A percentile compares a stretch with the other conserved stretches of the same genome.
phyloP scores from a whole-genome alignment of 2,113 vertebrate species.

The Hylia prasina region DNA sequence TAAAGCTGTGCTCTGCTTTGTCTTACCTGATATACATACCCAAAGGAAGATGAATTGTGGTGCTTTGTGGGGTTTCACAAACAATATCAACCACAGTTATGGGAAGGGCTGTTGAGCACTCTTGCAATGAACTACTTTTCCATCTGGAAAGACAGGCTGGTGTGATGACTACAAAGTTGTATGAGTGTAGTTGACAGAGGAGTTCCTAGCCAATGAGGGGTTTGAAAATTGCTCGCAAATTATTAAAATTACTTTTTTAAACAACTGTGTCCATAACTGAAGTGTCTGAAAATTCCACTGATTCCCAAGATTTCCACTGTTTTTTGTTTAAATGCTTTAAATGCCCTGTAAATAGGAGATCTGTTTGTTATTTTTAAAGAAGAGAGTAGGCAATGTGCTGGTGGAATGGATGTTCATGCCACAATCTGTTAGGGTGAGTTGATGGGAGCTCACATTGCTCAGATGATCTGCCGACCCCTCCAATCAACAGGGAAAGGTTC shows the following conservation, averaged over 20 bases:
- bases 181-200: background rate
- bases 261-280: background rate
- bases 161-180: background rate
- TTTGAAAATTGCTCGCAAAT: background rate
- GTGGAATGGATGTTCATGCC: background rate
- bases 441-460: background rate
- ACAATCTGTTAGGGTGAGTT: background rate
- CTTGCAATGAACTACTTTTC: background rate
- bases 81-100: background rate
- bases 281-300: background rate
- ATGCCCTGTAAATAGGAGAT: background rate
- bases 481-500: background rate
- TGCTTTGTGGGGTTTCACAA: background rate
- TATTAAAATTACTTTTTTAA: background rate
- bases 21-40: background rate
- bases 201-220: background rate
- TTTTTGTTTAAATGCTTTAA: background rate
- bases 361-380: background rate
- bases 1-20: background rate
- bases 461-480: background rate
- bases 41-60: background rate
- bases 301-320: background rate
- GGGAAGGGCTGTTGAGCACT: background rate
- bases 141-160: background rate
- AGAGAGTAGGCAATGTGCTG: accelerated